These are phyloP conservation scores for Glyptemys insculpta DNA, from an alignment of 2,797 vertebrate species.

Conservation along the genomic window DNA sequence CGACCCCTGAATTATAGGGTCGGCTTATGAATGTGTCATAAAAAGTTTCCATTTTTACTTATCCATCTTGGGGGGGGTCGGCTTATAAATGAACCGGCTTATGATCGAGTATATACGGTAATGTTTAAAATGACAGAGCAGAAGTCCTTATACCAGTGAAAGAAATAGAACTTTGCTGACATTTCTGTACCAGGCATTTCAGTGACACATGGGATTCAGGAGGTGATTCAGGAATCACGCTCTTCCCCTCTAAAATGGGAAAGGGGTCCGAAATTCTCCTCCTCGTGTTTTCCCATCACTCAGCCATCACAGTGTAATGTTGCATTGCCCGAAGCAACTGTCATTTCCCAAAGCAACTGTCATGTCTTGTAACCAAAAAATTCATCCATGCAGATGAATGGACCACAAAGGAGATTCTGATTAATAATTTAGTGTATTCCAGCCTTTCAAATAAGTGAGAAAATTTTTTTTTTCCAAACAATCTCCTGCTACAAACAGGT, in stretches of 20 bases:
- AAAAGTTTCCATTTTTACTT: too few relatives aligned
- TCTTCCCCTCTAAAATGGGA: background rate
- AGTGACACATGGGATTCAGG: background rate
- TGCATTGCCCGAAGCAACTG: background rate
- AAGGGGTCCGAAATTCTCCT: background rate
- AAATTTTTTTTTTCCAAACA: background rate
- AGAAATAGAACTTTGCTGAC: background rate
- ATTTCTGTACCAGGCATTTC: background rate
- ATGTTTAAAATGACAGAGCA: background rate
- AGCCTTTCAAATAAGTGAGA: background rate
- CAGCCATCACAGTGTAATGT: rapidly evolving
- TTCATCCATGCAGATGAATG: rapidly evolving
- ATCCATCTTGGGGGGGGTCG: too few relatives aligned
- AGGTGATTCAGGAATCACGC: background rate
- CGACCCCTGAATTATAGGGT: too few relatives aligned
- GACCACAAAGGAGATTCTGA: background rate
- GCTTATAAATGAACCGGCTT: too few relatives aligned
- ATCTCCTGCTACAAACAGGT: slow-evolving; percentile 11
- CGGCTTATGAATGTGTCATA: too few relatives aligned
- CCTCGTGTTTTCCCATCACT: background rate
- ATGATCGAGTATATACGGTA: too few relatives aligned
- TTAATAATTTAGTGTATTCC: background rate
- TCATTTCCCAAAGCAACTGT: background rate
- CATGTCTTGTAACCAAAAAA: background rate
- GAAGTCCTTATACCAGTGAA: background rate